Evolutionary conservation across 2,888 invertebrate genomes (phyloP).

Genomic region (Tipula confusa): DNA sequence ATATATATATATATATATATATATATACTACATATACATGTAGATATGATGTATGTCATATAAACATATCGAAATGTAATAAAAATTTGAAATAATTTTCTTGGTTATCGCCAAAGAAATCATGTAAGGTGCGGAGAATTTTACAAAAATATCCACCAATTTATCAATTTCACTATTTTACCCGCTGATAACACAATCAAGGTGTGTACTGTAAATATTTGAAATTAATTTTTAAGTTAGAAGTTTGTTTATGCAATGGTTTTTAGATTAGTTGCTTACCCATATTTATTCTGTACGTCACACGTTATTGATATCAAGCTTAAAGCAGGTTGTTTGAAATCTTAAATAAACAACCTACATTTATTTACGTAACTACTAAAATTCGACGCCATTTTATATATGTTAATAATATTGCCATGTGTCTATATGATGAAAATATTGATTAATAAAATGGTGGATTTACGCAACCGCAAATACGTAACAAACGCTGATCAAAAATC

Average conservation of each 20-base stretch:
- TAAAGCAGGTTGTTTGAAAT: not conserved
- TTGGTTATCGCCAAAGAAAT: not conserved
- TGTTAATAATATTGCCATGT: not conserved
- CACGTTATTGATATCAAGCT: not conserved
- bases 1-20: too few relatives aligned
- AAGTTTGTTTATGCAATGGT: not conserved
- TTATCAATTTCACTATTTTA: constrained; percentile 4
- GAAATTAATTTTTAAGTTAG: not conserved
- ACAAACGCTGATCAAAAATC: not conserved
- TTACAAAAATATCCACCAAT: not conserved
- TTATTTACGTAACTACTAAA: not conserved
- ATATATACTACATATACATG: too few relatives aligned
- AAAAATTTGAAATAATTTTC: not conserved
- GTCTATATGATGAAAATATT: not conserved
- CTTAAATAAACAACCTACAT: not conserved
- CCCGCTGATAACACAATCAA: not conserved
- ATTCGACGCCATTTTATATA: not conserved
- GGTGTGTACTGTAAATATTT: not conserved
- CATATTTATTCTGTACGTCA: not conserved
- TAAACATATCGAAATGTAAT: not conserved
- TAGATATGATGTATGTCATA: too few relatives aligned
- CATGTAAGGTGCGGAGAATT: not conserved
- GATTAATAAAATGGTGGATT: not conserved
- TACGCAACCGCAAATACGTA: not conserved
- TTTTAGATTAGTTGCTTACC: not conserved